Evolutionary conservation across 2,888 invertebrate genomes (phyloP).

Genomic region (Calameuta pallipes): DNA sequence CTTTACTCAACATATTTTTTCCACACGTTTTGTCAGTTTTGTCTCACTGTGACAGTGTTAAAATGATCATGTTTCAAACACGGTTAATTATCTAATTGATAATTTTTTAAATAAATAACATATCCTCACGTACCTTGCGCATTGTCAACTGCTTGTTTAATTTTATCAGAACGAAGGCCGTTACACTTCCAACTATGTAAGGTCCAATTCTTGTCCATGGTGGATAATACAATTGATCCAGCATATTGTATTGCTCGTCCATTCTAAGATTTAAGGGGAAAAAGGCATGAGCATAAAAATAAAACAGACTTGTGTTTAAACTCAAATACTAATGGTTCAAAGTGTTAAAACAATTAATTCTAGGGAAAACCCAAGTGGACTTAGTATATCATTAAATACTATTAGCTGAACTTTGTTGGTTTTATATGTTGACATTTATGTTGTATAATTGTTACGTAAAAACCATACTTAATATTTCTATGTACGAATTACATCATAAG

Average conservation of each 20-base stretch:
- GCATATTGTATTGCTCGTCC: conserved; percentile 60
- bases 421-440: neutral
- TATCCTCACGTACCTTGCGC: conserved; percentile 42
- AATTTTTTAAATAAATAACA: neutral
- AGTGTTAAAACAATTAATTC: neutral
- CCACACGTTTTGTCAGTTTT: neutral
- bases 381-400: neutral
- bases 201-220: conserved; percentile 69
- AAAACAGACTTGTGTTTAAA: neutral
- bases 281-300: neutral
- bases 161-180: conserved; percentile 66
- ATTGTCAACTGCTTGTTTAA: conserved; percentile 47
- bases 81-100: neutral
- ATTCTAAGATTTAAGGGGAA: conserved; percentile 46
- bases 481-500: neutral
- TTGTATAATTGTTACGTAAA: neutral
- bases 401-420: neutral
- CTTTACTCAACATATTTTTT: no score
- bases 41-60: neutral
- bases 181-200: conserved; percentile 67
- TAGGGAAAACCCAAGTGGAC: neutral
- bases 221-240: conserved; percentile 67
- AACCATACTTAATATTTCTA: neutral
- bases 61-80: neutral
- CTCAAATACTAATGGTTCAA: neutral